Evolutionary conservation across 2,888 invertebrate species (phyloP).

Genomic region (Eristalis intricaria): DNA sequence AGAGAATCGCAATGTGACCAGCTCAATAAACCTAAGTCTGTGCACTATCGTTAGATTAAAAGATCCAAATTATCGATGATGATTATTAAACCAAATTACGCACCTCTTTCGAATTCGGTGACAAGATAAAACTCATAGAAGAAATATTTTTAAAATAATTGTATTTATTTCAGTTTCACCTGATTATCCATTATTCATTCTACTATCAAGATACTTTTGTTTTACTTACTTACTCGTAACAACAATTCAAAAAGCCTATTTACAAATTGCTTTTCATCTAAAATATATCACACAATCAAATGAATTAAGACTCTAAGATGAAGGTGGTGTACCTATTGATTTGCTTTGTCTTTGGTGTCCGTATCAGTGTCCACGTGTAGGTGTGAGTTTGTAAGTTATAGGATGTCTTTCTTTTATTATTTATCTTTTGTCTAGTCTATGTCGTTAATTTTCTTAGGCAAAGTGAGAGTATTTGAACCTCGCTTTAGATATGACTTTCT

Average conservation of each 20-base stretch:
- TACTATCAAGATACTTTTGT: slow-evolving; percentile 57
- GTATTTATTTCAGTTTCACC: slow-evolving; percentile 71
- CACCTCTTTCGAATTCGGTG: too few relatives aligned
- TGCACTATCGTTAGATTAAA: too few relatives aligned
- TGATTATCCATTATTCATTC: slow-evolving; percentile 69
- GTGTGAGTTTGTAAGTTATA: neutral
- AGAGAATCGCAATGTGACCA: too few relatives aligned
- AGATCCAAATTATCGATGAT: too few relatives aligned
- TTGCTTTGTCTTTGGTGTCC: neutral
- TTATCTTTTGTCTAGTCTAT: neutral
- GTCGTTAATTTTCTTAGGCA: neutral
- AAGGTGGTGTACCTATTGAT: slow-evolving; percentile 50
- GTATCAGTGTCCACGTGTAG: neutral
- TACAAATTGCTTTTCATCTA: slow-evolving; percentile 72
- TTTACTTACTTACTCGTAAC: slow-evolving; percentile 46
- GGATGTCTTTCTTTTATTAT: neutral
- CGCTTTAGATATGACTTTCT: slow-evolving; percentile 65
- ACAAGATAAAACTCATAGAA: neutral
- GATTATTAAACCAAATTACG: too few relatives aligned
- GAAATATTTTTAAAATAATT: slow-evolving; percentile 65
- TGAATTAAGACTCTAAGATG: slow-evolving; percentile 66
- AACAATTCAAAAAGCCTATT: slow-evolving; percentile 72
- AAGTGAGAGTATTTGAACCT: neutral
- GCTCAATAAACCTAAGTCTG: too few relatives aligned
- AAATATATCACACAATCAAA: slow-evolving; percentile 72